Conservation (phyloP, 2,113 vertebrate genomes). For the Aythya baeri region DNA sequence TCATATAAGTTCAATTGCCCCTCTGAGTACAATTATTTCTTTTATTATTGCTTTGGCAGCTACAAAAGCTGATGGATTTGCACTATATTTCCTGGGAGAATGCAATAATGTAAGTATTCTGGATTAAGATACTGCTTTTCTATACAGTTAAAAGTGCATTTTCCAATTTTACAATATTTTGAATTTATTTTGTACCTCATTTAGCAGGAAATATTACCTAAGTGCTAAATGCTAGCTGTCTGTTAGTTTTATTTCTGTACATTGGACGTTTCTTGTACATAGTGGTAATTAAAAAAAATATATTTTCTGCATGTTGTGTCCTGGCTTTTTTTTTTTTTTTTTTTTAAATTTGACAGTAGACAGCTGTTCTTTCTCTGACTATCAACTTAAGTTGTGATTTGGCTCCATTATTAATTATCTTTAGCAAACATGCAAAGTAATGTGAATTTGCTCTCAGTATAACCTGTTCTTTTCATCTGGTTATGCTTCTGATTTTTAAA, state of each 20-base stretch:
- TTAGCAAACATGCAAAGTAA: neutral
- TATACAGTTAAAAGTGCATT: neutral
- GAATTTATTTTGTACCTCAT: neutral
- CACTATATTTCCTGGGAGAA: constrained; percentile 99
- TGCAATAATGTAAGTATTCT: constrained; percentile 97
- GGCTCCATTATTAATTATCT: neutral
- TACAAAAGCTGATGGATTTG: constrained; percentile 98
- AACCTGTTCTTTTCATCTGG: neutral
- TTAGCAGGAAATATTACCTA: neutral
- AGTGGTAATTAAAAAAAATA: neutral
- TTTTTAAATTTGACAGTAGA: neutral
- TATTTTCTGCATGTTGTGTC: neutral
- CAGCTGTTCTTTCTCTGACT: neutral
- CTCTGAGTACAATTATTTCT: constrained; percentile 54
- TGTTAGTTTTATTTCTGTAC: neutral
- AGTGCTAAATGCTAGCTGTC: neutral
- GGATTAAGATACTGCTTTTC: constrained; percentile 26
- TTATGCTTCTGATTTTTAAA: neutral
- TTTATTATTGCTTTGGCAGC: constrained; percentile 83
- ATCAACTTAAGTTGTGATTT: neutral
- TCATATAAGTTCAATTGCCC: neutral
- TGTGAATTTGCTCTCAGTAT: neutral
- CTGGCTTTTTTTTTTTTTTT: neutral
- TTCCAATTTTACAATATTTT: neutral
- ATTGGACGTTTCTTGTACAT: neutral